Evolutionary conservation across 2,888 invertebrate genomes (phyloP).

Genomic region (Cryptops parisi): DNA sequence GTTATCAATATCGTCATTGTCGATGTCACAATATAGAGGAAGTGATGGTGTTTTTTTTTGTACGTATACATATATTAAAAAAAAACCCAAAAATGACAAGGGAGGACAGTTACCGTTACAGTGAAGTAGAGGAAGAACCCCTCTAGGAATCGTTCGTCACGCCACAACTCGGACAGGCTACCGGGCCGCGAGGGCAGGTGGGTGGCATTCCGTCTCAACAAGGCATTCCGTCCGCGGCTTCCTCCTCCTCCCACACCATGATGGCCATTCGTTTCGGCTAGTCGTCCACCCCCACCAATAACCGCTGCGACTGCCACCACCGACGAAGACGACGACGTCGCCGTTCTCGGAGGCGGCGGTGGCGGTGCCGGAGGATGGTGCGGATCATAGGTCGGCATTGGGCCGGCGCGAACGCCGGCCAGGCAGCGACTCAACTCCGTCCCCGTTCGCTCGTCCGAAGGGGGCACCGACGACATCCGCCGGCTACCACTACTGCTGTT

Average conservation of each 20-base stretch:
- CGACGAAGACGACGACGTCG: not conserved
- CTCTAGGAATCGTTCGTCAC: slow-evolving; percentile 70
- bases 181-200: slow-evolving; percentile 22
- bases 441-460: slow-evolving; percentile 2
- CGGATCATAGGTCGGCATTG: not conserved
- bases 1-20: too few species aligned
- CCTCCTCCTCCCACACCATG: too few species aligned
- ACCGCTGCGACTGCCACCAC: not conserved
- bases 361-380: not conserved
- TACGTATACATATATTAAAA: too few species aligned
- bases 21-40: too few species aligned
- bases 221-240: not conserved
- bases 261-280: not conserved
- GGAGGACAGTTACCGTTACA: too few species aligned
- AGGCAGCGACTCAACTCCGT: slow-evolving; percentile 12
- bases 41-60: too few species aligned
- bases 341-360: not conserved
- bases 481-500: too few species aligned
- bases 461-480: not conserved
- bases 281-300: not conserved
- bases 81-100: too few species aligned
- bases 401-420: slow-evolving; percentile 11
- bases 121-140: slow-evolving; percentile 70
- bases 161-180: slow-evolving; percentile 57
- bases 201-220: not conserved